A percentile compares a stretch with the other conserved stretches of the same genome.
phyloP scores from a whole-genome alignment of 2,888 invertebrate genomes.

The Leptopilina syphax region DNA sequence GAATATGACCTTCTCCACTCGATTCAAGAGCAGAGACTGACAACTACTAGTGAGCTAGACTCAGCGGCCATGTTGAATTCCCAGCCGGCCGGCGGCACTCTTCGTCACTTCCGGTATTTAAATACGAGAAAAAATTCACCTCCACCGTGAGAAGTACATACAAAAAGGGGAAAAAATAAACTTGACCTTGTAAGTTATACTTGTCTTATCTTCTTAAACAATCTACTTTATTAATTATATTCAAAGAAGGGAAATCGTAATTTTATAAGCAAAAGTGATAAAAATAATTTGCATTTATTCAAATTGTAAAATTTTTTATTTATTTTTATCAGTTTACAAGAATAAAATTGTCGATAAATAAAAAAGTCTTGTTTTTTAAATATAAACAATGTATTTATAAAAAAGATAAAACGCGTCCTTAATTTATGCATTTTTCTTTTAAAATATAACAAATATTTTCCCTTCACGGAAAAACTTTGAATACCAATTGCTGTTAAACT shows the following conservation, averaged over 20 bases:
- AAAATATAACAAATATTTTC: no score
- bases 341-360: no score
- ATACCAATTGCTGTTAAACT: no score
- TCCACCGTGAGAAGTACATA: background rate
- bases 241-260: background rate
- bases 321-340: no score
- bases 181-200: background rate
- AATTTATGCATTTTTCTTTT: no score
- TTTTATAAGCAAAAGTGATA: no score
- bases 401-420: no score
- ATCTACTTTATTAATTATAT: background rate
- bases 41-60: background rate
- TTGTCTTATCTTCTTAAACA: background rate
- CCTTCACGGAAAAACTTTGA: no score
- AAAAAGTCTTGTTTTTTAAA: no score
- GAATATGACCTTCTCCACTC: background rate
- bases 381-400: no score
- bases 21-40: conserved; percentile 1
- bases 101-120: background rate
- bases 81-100: background rate
- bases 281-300: no score
- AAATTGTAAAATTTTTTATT: no score
- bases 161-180: background rate
- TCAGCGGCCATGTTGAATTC: background rate
- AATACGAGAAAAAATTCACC: background rate